Evolutionary conservation across 2,113 vertebrate genomes (phyloP).

Genomic region (Porphyrio hochstetteri): DNA sequence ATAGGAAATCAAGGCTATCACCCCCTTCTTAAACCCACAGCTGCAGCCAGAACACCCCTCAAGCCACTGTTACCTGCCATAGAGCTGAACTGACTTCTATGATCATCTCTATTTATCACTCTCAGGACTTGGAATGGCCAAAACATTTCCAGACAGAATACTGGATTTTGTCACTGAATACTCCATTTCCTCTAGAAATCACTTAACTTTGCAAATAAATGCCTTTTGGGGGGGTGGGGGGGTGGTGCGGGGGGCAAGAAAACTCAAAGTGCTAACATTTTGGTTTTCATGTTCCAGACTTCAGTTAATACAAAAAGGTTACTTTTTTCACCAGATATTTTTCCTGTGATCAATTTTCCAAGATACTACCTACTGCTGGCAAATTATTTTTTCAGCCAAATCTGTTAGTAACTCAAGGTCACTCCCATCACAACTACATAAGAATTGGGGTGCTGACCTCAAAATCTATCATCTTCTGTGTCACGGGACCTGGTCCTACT

Average conservation of each 20-base stretch:
- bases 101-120: not conserved
- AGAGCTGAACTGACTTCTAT: not conserved
- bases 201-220: not conserved
- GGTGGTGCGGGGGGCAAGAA: not conserved
- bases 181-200: not conserved
- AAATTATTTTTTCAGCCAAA: not conserved
- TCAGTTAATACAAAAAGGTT: not conserved
- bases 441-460: constrained; percentile 21
- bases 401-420: not conserved
- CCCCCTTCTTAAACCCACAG: not conserved
- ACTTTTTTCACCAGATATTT: not conserved
- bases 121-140: not conserved
- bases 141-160: not conserved
- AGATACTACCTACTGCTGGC: not conserved
- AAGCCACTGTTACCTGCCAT: not conserved
- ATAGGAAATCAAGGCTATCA: not conserved
- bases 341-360: not conserved
- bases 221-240: not conserved
- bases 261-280: not conserved
- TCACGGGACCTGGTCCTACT: not conserved
- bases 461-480: constrained; percentile 44
- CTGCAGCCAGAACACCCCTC: not conserved
- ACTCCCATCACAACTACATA: constrained; percentile 2
- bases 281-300: not conserved
- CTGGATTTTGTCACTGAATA: not conserved